Percentiles rank a stretch among this genome's conserved stretches.
Conservation (phyloP, 2,113 vertebrate genomes). For the human (Homo sapiens) region DNA sequence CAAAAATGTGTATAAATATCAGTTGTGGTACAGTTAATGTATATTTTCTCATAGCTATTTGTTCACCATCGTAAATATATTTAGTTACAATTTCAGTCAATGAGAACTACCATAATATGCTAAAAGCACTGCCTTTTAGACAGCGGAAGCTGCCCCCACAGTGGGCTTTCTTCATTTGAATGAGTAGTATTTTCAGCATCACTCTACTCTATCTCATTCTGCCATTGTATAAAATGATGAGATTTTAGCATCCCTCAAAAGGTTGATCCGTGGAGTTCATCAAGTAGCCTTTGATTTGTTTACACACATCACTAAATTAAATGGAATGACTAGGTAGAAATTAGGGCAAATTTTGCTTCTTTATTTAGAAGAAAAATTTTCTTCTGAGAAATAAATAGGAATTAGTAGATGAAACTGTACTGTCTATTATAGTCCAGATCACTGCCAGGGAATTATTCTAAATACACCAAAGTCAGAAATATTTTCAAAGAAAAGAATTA, state of each 20-base stretch:
- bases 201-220: background rate
- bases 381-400: conserved; percentile 27
- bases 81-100: background rate
- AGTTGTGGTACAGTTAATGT: background rate
- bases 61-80: background rate
- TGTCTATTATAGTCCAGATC: background rate
- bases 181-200: background rate
- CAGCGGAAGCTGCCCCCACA: background rate
- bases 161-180: conserved; percentile 8
- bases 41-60: conserved; percentile 30
- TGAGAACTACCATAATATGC: background rate
- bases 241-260: background rate
- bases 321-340: background rate
- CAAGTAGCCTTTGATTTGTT: background rate
- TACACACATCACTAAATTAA: background rate
- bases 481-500: conserved; percentile 52
- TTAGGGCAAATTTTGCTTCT: conserved; percentile 38
- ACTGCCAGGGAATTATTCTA: conserved; percentile 12
- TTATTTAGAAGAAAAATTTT: conserved; percentile 29
- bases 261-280: background rate
- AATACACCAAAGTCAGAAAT: conserved; percentile 41
- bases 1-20: background rate
- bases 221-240: background rate
- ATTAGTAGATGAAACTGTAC: background rate
- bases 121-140: background rate